Percentiles rank a stretch among this genome's conserved stretches.
phyloP scores from a whole-genome alignment of 1,140 invertebrate species.

The Drosophila baimaii region DNA sequence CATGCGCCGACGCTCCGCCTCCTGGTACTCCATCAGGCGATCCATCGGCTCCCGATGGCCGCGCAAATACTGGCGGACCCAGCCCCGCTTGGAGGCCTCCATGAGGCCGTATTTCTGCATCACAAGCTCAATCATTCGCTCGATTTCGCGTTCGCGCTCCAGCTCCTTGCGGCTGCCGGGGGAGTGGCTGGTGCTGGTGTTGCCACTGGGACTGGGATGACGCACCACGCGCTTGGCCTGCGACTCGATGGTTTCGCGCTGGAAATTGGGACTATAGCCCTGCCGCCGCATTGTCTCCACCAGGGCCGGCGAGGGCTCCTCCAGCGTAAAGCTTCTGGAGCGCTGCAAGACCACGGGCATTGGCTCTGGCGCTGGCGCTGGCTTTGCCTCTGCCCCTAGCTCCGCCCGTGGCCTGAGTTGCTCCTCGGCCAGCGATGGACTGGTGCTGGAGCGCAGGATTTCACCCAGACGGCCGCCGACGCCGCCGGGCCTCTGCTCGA shows the following conservation, averaged over 20 bases:
- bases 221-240: constrained; percentile 70
- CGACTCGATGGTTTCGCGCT: constrained; percentile 72
- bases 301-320: constrained; percentile 87
- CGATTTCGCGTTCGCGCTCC: constrained; percentile 45
- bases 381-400: not conserved
- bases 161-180: constrained; percentile 2
- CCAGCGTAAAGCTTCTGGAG: constrained; percentile 87
- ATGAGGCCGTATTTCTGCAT: constrained; percentile 37
- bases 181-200: constrained; percentile 9
- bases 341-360: constrained; percentile 61
- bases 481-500: constrained; percentile 46
- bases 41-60: constrained; percentile 83
- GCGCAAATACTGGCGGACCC: constrained; percentile 65
- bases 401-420: not conserved
- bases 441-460: constrained; percentile 64
- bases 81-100: constrained; percentile 38
- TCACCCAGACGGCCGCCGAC: not conserved
- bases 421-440: constrained; percentile 25
- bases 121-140: constrained; percentile 51
- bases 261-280: constrained; percentile 29
- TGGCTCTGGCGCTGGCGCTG: not conserved
- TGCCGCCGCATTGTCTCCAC: constrained; percentile 85
- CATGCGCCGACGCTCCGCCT: constrained; percentile 67
- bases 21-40: constrained; percentile 80
- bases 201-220: constrained; percentile 28